Conservation (phyloP, 23 tunicate species). For the Trididemnum miniatum region DNA sequence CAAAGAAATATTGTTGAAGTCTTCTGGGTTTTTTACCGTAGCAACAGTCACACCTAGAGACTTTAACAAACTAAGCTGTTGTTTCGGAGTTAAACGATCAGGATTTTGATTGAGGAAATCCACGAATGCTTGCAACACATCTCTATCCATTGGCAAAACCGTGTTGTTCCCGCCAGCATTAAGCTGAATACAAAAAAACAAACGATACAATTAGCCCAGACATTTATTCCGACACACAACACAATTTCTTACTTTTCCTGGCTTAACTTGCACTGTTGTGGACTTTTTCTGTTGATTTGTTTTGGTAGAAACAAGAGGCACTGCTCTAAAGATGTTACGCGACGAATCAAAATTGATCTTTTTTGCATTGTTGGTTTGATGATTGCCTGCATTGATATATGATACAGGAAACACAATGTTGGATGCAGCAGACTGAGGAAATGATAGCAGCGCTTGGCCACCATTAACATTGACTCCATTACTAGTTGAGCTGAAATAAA, state of each 20-base stretch:
- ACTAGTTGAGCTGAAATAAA: neutral
- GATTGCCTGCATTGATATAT: neutral
- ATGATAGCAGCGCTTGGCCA: neutral
- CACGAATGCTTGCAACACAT: constrained; percentile 56
- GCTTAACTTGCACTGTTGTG: neutral
- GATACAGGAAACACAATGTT: constrained; percentile 11
- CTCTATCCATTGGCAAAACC: constrained; percentile 42
- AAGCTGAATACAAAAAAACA: too few species aligned
- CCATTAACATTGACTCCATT: neutral
- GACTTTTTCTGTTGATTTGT: neutral
- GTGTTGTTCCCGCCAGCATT: too few species aligned
- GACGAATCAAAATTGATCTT: neutral
- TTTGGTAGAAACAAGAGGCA: neutral
- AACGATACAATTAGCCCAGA: too few species aligned
- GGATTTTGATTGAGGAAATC: constrained; percentile 64
- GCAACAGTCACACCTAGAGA: constrained; percentile 75
- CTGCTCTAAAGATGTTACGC: neutral
- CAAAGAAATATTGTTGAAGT: neutral
- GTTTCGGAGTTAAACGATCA: constrained; percentile 47
- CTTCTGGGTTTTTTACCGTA: constrained; percentile 44
- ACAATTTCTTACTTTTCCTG: constrained; percentile 10
- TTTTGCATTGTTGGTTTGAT: neutral
- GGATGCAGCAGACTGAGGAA: constrained; percentile 1
- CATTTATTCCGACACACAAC: too few species aligned
- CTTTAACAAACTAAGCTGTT: constrained; percentile 57